A percentile compares a stretch with the other conserved stretches of the same genome.
These are phyloP conservation scores for Melanaphis sacchari DNA, from an alignment of 1,140 invertebrate genomes.

Conservation along the genomic window DNA sequence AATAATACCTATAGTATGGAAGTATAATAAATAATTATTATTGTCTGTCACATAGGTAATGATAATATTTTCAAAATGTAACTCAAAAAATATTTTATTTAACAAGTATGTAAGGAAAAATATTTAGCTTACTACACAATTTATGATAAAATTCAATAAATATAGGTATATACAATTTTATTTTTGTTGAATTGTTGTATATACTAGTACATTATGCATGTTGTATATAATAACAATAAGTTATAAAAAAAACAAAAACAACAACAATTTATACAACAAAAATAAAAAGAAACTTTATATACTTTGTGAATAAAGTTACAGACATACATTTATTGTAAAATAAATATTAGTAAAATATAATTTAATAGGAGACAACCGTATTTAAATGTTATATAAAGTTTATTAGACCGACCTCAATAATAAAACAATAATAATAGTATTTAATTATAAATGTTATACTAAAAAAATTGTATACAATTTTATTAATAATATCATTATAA, in stretches of 20 bases:
- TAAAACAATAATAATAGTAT: background rate
- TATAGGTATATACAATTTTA: background rate
- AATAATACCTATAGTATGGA: background rate
- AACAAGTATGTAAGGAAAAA: background rate
- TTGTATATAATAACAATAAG: background rate
- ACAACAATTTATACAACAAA: background rate
- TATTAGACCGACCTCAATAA: background rate
- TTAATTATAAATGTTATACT: background rate
- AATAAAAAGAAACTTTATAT: background rate
- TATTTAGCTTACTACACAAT: background rate
- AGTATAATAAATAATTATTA: too few species aligned
- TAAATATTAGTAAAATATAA: background rate
- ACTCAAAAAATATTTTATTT: background rate
- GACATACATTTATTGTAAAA: background rate
- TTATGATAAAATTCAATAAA: background rate
- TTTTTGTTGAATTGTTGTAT: background rate
- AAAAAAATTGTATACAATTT: too few species aligned
- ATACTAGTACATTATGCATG: background rate
- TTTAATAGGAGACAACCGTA: background rate
- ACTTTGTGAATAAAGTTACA: background rate
- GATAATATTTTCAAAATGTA: background rate
- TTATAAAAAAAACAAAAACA: background rate
- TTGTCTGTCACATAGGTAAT: background rate
- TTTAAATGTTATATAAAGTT: background rate
- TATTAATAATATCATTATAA: background rate